Percentiles rank a stretch among this genome's conserved stretches.
Conservation (phyloP, 2,113 vertebrate species). For the Poicephalus meyeri region DNA sequence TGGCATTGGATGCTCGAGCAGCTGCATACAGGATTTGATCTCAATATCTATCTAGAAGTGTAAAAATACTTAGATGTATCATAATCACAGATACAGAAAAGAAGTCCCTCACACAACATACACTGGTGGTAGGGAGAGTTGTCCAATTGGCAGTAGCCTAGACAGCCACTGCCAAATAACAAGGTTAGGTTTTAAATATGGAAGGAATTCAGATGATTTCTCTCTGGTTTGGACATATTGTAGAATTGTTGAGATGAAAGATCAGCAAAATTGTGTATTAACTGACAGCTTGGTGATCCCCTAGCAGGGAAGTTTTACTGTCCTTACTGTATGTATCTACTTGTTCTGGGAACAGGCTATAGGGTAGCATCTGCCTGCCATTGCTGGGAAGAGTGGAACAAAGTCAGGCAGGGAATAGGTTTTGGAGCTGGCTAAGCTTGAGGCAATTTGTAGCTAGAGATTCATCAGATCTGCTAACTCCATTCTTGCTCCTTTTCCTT, state of each 20-base stretch:
- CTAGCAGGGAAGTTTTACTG: not conserved
- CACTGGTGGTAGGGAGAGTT: not conserved
- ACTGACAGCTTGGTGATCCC: not conserved
- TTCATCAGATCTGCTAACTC: not conserved
- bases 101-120: not conserved
- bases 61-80: not conserved
- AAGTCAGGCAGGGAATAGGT: not conserved
- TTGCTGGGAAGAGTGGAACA: not conserved
- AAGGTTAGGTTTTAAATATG: not conserved
- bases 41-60: not conserved
- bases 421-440: not conserved
- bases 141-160: not conserved
- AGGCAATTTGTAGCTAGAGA: not conserved
- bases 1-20: fast-evolving
- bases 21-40: not conserved
- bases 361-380: not conserved
- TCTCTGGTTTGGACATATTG: not conserved
- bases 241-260: not conserved
- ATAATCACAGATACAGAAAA: not conserved
- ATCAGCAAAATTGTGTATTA: not conserved
- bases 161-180: not conserved
- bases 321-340: not conserved
- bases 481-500: not conserved
- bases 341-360: not conserved
- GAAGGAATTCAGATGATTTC: not conserved